Evolutionary conservation across 2,888 invertebrate genomes (phyloP).

Genomic region (Drosophila antonietae): DNA sequence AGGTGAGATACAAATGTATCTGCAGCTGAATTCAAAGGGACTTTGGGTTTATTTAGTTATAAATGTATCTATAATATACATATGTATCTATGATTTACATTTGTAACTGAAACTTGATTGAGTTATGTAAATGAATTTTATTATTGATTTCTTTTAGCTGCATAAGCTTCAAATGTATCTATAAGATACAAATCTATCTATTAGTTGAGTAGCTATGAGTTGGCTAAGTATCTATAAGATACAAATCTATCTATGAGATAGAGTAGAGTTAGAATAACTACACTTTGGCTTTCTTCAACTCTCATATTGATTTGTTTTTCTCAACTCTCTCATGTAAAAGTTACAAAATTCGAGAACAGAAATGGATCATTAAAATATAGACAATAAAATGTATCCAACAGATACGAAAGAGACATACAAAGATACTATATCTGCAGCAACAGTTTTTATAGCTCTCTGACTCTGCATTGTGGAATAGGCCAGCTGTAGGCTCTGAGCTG

Average conservation of each 20-base stretch:
- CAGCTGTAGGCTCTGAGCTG: background rate
- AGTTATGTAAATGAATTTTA: background rate
- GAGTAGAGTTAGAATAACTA: background rate
- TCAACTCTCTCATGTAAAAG: background rate
- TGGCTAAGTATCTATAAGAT: background rate
- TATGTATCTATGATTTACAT: background rate
- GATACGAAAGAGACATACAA: background rate
- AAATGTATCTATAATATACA: background rate
- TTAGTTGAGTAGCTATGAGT: background rate
- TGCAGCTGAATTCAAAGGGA: background rate
- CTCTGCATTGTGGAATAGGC: background rate
- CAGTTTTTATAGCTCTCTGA: background rate
- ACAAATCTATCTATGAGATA: background rate
- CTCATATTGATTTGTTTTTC: background rate
- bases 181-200: background rate
- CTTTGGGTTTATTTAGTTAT: background rate
- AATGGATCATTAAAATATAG: background rate
- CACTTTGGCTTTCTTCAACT: background rate
- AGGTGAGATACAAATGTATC: slow-evolving; percentile 15
- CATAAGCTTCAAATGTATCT: background rate
- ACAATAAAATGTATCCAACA: background rate
- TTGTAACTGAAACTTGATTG: background rate
- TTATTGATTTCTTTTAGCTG: too few relatives aligned
- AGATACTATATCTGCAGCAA: background rate
- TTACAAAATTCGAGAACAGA: background rate